phyloP scores from a whole-genome alignment of 1,140 invertebrate species.

The Anadara kagoshimensis region DNA sequence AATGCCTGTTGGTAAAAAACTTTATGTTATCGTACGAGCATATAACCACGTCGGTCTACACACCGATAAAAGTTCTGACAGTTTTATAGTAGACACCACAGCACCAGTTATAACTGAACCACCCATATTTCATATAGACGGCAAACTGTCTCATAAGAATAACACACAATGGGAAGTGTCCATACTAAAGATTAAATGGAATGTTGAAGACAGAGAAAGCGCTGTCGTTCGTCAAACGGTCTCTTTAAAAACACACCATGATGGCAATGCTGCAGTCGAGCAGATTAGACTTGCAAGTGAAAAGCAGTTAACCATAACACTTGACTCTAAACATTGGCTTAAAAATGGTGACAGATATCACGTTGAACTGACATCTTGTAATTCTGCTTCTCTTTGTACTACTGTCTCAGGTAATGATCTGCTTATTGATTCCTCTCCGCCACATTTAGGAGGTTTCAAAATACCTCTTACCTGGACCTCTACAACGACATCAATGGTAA shows the following conservation, averaged over 20 bases:
- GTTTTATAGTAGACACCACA: constrained; percentile 44
- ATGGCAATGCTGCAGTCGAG: constrained; percentile 33
- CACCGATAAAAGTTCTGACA: constrained; percentile 32
- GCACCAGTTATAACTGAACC: constrained; percentile 25
- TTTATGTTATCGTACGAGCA: constrained; percentile 46
- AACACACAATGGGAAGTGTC: constrained; percentile 47
- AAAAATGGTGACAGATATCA: constrained; percentile 10
- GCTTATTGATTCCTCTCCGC: constrained; percentile 31
- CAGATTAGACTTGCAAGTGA: constrained; percentile 16
- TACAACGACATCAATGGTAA: neutral
- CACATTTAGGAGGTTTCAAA: constrained; percentile 30
- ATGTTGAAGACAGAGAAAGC: constrained; percentile 52
- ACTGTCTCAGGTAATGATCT: neutral
- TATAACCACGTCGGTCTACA: constrained; percentile 41
- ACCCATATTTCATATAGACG: constrained; percentile 12
- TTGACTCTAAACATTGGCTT: neutral
- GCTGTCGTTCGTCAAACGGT: constrained; percentile 42
- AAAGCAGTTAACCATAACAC: constrained; percentile 6
- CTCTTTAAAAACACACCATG: constrained; percentile 36
- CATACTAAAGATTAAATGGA: constrained; percentile 44
- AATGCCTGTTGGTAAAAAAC: constrained; percentile 24
- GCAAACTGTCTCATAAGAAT: neutral
- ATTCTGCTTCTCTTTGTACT: constrained; percentile 28
- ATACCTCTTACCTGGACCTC: constrained; percentile 4
- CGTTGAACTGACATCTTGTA: constrained; percentile 24